Evolutionary conservation across 2,113 vertebrate genomes (phyloP).

Genomic region (Hyla sarda): DNA sequence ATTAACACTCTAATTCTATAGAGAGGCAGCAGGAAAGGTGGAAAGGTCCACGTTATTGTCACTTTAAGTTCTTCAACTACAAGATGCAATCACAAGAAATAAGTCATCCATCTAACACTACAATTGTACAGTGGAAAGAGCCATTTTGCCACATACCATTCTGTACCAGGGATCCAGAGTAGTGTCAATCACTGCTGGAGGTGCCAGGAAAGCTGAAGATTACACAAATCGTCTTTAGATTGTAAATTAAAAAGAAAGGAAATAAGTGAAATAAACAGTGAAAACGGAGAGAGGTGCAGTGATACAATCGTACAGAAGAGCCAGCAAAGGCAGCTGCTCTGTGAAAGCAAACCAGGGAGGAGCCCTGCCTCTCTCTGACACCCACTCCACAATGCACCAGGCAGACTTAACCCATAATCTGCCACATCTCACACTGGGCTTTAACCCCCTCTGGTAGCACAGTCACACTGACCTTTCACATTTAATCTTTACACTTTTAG

Average conservation of each 20-base stretch:
- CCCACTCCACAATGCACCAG: slow-evolving; percentile 53
- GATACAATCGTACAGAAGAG: slow-evolving; percentile 52
- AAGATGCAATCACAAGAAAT: not conserved
- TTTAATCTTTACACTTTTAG: not conserved
- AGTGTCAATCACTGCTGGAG: slow-evolving; percentile 26
- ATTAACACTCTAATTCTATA: slow-evolving; percentile 49
- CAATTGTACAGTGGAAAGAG: slow-evolving; percentile 23
- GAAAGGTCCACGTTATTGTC: not conserved
- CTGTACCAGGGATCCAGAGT: slow-evolving; percentile 47
- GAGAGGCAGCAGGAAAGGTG: slow-evolving; percentile 9
- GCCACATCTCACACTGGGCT: not conserved
- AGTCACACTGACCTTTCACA: not conserved
- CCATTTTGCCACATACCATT: slow-evolving; percentile 62
- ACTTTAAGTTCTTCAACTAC: slow-evolving; percentile 14
- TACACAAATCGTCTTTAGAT: slow-evolving; percentile 28
- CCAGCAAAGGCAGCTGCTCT: slow-evolving; percentile 63
- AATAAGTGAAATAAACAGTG: not conserved
- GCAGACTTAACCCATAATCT: slow-evolving; percentile 61
- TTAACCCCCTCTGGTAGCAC: not conserved
- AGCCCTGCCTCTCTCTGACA: slow-evolving; percentile 52
- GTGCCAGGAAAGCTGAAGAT: slow-evolving; percentile 32
- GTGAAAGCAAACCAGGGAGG: slow-evolving; percentile 62
- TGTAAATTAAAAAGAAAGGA: not conserved
- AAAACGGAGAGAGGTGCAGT: slow-evolving; percentile 36
- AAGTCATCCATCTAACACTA: not conserved